Percentiles rank a stretch among this genome's conserved stretches.
Conservation (phyloP, 2,113 vertebrate species). For the Miniopterus natalensis region DNA sequence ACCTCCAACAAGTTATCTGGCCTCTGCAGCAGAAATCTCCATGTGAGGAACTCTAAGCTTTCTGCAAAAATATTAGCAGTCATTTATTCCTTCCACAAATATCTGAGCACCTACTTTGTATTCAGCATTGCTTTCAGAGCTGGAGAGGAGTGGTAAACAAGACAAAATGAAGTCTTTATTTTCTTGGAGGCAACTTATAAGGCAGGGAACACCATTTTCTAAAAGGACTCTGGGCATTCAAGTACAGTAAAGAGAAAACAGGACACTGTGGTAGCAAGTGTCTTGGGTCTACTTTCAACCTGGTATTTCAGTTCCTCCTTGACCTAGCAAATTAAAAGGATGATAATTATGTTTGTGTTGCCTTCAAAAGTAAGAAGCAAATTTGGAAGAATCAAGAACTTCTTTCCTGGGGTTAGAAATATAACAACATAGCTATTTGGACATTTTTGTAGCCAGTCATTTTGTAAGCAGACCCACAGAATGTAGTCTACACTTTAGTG, state of each 20-base stretch:
- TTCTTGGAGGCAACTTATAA: background rate
- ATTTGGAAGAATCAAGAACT: background rate
- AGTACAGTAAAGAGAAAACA: background rate
- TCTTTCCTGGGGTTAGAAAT: slow-evolving; percentile 8
- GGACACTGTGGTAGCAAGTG: no score
- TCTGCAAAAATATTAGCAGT: background rate
- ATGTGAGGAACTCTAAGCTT: background rate
- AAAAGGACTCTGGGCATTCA: background rate
- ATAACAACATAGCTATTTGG: background rate
- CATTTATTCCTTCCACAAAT: background rate
- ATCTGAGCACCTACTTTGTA: background rate
- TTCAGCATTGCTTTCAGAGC: slow-evolving; percentile 19
- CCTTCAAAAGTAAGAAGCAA: slow-evolving; percentile 7
- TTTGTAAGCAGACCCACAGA: background rate
- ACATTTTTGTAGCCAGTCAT: slow-evolving; percentile 7
- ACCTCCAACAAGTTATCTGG: background rate
- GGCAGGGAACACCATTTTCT: background rate
- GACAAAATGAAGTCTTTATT: background rate
- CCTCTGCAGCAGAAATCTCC: background rate
- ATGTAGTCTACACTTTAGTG: background rate
- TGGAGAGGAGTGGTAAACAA: background rate
- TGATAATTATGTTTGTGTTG: background rate
- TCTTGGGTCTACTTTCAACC: background rate
- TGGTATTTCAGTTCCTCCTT: background rate
- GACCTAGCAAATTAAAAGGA: background rate